A percentile compares a stretch with the other conserved stretches of the same genome.
phyloP scores from a whole-genome alignment of 2,113 vertebrate genomes.

The Tympanuchus pallidicinctus region DNA sequence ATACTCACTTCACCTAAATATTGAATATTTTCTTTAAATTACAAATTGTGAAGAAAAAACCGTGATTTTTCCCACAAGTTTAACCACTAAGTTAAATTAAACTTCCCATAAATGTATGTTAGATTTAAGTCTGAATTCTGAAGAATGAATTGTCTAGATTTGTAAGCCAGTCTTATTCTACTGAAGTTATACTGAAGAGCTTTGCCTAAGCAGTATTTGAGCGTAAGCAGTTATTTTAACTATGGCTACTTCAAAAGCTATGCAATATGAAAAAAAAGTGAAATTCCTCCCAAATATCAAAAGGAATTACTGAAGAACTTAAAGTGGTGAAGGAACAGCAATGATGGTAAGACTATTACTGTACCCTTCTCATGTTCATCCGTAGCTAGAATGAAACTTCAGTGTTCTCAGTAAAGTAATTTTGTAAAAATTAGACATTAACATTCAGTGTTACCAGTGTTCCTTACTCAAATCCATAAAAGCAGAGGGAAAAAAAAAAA shows the following conservation, averaged over 20 bases:
- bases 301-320: not conserved
- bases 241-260: not conserved
- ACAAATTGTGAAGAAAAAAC: not conserved
- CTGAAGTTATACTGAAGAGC: not conserved
- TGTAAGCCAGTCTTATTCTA: not conserved
- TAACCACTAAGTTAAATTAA: not conserved
- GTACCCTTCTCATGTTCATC: not conserved
- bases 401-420: not conserved
- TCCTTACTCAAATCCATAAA: not conserved
- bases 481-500: not conserved
- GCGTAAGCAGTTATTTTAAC: not conserved
- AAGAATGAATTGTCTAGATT: not conserved
- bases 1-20: not conserved
- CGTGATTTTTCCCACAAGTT: not conserved
- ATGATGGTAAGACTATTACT: not conserved
- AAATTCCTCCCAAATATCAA: not conserved
- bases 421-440: not conserved
- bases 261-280: not conserved
- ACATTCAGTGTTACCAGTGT: not conserved
- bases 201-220: not conserved
- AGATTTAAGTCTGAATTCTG: not conserved
- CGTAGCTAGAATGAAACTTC: not conserved
- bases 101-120: accelerated
- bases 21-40: not conserved
- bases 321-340: not conserved